Conservation (phyloP, 1,140 invertebrate species). For the Prorops nasuta region DNA sequence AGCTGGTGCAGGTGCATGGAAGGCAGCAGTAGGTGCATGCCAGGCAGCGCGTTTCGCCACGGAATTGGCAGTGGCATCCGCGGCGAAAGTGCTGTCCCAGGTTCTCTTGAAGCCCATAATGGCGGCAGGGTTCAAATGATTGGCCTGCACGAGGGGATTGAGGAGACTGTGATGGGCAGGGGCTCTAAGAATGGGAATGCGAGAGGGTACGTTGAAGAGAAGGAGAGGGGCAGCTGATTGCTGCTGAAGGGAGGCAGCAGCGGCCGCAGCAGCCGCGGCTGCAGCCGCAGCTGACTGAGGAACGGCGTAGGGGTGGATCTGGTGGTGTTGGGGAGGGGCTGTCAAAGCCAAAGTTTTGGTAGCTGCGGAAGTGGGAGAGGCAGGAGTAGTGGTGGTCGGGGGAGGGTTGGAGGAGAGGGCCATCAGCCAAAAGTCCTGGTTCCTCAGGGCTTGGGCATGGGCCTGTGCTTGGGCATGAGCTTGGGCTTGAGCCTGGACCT, state of each 20-base stretch:
- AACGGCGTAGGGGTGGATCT: constrained; percentile 54
- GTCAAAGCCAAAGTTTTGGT: constrained; percentile 40
- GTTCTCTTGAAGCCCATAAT: constrained; percentile 57
- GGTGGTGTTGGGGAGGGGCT: constrained; percentile 24
- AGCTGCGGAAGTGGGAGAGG: constrained; percentile 32
- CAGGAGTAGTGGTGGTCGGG: constrained; percentile 49
- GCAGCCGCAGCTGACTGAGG: constrained; percentile 49
- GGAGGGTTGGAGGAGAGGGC: constrained; percentile 53
- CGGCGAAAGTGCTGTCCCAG: constrained; percentile 53
- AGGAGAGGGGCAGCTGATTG: constrained; percentile 36
- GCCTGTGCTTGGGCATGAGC: constrained; percentile 27
- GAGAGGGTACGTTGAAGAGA: constrained; percentile 48
- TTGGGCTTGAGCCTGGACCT: constrained; percentile 39
- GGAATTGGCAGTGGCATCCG: constrained; percentile 34
- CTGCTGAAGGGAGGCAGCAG: constrained; percentile 45
- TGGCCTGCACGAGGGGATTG: constrained; percentile 42
- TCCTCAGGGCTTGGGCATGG: constrained; percentile 24
- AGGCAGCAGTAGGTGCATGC: constrained; percentile 43
- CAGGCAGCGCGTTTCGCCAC: constrained; percentile 44
- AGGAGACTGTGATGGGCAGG: constrained; percentile 52
- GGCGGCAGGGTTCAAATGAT: constrained; percentile 45
- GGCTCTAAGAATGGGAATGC: constrained; percentile 51
- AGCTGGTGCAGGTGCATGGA: constrained; percentile 33
- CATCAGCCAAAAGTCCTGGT: constrained; percentile 53
- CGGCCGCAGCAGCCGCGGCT: constrained; percentile 45